Conservation (phyloP, 2,888 invertebrate genomes). For the Limulus polyphemus region DNA sequence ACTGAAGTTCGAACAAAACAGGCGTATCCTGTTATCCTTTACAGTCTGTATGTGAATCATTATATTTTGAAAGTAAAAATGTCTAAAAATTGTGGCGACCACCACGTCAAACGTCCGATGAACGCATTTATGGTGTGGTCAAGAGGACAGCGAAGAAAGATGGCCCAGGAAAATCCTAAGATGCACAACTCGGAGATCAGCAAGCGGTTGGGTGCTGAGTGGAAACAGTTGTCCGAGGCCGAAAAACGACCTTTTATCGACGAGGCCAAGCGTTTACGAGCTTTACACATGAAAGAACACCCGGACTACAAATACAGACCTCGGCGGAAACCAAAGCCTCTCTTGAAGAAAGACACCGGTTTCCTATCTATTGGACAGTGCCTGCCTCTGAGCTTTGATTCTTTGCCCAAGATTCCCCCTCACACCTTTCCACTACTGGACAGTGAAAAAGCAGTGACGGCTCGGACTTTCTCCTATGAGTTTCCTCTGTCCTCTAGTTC, state of each 20-base stretch:
- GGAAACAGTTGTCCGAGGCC: constrained; percentile 89
- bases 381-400: neutral
- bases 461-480: constrained; percentile 16
- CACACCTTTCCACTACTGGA: constrained; percentile 14
- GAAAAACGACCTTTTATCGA: constrained; percentile 98
- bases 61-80: no score
- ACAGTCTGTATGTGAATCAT: no score
- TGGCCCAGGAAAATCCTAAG: constrained; percentile 98
- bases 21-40: no score
- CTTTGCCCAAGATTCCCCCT: constrained; percentile 3
- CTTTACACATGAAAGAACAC: constrained; percentile 89
- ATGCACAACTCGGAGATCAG: constrained; percentile 99
- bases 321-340: constrained; percentile 60
- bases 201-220: constrained; percentile 91
- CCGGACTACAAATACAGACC: constrained; percentile 84
- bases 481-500: constrained; percentile 11
- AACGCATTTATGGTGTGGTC: constrained; percentile 99
- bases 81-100: no score
- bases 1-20: no score
- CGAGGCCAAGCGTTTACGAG: constrained; percentile 86
- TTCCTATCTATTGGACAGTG: constrained; percentile 9
- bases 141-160: constrained; percentile 89
- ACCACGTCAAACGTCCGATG: constrained; percentile 92
- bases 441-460: constrained; percentile 25
- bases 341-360: constrained; percentile 37